Percentiles rank a stretch among this genome's conserved stretches.
phyloP scores from a whole-genome alignment of 2,888 invertebrate genomes.

The Papilio protenor region DNA sequence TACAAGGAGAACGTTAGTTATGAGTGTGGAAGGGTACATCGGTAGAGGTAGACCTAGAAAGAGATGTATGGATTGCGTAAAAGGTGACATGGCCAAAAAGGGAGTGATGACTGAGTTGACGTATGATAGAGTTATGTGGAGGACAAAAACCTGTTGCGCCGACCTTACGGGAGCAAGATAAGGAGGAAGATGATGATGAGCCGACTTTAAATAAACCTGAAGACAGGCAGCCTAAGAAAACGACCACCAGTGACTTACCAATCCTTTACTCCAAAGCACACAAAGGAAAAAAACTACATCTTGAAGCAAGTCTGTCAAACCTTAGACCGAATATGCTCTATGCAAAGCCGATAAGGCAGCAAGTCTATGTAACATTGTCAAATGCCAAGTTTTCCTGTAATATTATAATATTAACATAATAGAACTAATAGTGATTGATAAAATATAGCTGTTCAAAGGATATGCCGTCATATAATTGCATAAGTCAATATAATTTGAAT shows the following conservation, averaged over 20 bases:
- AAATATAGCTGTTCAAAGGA: conserved; percentile 18
- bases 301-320: background rate
- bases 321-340: background rate
- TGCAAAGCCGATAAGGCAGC: background rate
- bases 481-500: conserved; percentile 16
- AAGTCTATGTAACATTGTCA: background rate
- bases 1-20: no score
- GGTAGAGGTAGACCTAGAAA: no score
- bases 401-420: conserved; percentile 35
- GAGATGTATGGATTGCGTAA: no score
- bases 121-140: no score
- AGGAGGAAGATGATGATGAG: background rate
- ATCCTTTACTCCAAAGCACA: background rate
- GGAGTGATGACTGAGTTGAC: no score
- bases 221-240: background rate
- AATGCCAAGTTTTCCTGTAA: conserved; percentile 24
- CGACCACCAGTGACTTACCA: background rate
- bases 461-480: conserved; percentile 24
- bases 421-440: conserved; percentile 25
- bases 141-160: no score
- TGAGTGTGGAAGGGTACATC: no score
- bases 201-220: background rate
- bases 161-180: no score
- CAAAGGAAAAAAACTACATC: background rate
- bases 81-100: no score